Base-by-base conservation (phyloP, 2,113 vertebrate species). In the Cyphomyrus plagiostoma region DNA sequence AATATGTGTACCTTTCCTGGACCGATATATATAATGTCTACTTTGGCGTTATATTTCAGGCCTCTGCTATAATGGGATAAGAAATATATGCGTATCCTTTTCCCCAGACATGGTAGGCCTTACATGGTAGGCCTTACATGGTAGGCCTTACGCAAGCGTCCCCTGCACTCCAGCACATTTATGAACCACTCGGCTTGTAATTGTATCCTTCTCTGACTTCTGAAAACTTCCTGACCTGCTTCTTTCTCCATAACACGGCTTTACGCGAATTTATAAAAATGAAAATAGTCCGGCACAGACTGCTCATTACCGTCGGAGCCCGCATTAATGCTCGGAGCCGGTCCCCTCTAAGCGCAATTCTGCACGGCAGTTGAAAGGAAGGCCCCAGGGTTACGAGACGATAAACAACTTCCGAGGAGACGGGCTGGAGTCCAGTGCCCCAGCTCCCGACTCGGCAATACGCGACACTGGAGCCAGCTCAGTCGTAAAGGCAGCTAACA, bases 401-500 rank as follows among this genome's bases (percentile, higher is more conserved):
- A 91, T 91, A 93, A 93, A 92, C 91, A 52, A 91, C 92, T 93
- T 30, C 89, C 92, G 93, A 94, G 94, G 94, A 95, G 93, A 93
- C 92, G 90, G 88, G 82, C 84, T 49, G 91, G 88, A 93, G 92
- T 92, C 91, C 91, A n/a, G 3, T 26, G 50, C 15, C 46, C 19
- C 62, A 3, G 86, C 23, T 66, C 89, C 90, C 89, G 90, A 93
- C 92, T 91, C 93, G 77, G 90, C 39, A 88, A 92, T 91, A 91
- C 93, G 90, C 93, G 93, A 94, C 94, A 93, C 94, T 94, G 95
- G 95, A 95, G 95, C 94, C 95, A 93, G 94, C 62, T 90, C 91
- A 93, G 92, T 93, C 93, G 91, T 95, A 95, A 96, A 92, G 91
- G 93, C 86, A 92, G 93, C 94, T 92, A 95, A 95, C 94, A 94